Evolutionary conservation across 2,113 vertebrate species (phyloP), one percentile per base, ranked within the genome.

Genomic region (Taurulus bubalis): DNA sequence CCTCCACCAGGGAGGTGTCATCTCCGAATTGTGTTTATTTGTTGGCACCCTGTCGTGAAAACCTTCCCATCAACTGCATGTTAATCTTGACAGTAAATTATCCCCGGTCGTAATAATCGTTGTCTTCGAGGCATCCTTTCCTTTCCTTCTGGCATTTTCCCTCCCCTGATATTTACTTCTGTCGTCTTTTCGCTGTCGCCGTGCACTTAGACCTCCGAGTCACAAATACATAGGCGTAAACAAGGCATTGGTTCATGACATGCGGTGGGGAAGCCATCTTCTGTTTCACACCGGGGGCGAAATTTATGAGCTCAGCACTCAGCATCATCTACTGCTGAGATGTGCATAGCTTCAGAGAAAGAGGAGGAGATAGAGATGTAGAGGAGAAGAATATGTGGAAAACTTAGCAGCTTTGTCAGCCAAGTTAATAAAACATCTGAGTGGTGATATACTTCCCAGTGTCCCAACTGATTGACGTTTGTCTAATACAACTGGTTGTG

Each of bases 1-100:
- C 55, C 47, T 20, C 81, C 40, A 60, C 56, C 6, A 79, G 79
- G 72, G 73, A 87, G 51, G 58, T 89, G 93, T 95, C 94, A 96
- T 96, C 93, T 95, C 93, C 95, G 95, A 96, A 96, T 96, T 97
- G 96, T 96, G 97, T 98, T 98, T 98, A 98, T 98, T 96, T 95
- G 96, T 97, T 97, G 96, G 95, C 97, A 93, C 96, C 96, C 94
- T 94, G 95, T 96, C 91, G 94, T 95, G 95, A 98, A 98, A 96
- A 94, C 80, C 93, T 95, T 94, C 87, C 94, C 94, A 95, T 98
- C 96, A 96, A 94, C 97, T 96, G 94, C 94, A 94, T 96, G 96
- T 97, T 96, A 97, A 97, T 98, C 97, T 96, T 97, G 96, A 96
- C 96, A 94, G 85, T 94, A 89, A 93, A 91, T 95, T 92, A 95